A percentile compares a stretch with the other conserved stretches of the same genome.
These are phyloP conservation scores for Trichacis sp. DNA, from an alignment of 2,888 invertebrate genomes.

Conservation along the genomic window DNA sequence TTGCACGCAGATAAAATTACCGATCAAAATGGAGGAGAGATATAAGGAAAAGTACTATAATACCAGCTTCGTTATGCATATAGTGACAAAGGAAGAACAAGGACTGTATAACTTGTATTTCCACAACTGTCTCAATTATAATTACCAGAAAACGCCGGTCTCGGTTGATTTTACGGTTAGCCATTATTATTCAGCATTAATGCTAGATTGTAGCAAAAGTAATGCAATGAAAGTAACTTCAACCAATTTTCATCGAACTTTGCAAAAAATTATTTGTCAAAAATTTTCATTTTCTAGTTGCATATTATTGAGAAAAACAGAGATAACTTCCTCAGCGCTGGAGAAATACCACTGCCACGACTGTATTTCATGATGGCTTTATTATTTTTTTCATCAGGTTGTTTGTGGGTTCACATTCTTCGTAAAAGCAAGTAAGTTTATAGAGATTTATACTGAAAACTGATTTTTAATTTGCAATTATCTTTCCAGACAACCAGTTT, in stretches of 20 bases:
- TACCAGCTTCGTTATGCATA: constrained; percentile 81
- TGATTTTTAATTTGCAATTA: too few species aligned
- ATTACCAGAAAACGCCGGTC: constrained; percentile 65
- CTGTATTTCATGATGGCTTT: constrained; percentile 93
- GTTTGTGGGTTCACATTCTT: constrained; percentile 92
- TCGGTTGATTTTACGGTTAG: constrained; percentile 80
- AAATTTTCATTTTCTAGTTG: constrained; percentile 72
- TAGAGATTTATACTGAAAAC: too few species aligned
- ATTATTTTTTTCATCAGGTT: constrained; percentile 88
- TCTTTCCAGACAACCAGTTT: constrained; percentile 80
- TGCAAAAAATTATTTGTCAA: too few species aligned
- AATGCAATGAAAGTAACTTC: too few species aligned
- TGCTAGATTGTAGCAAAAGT: too few species aligned
- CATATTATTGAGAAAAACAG: constrained; percentile 89
- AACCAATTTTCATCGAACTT: too few species aligned
- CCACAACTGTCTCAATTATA: constrained; percentile 89
- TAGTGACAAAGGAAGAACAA: constrained; percentile 82
- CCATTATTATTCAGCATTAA: too few species aligned
- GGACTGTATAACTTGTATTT: constrained; percentile 96
- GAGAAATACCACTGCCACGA: constrained; percentile 94
- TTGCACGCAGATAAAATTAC: constrained; percentile 68
- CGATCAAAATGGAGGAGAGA: constrained; percentile 71
- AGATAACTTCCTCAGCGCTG: constrained; percentile 91
- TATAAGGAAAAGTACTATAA: constrained; percentile 75
- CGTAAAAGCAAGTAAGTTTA: constrained; percentile 78